A percentile compares a stretch with the other conserved stretches of the same genome.
These are phyloP conservation scores for Merops nubicus DNA, from an alignment of 2,113 vertebrate genomes.

Conservation along the genomic window DNA sequence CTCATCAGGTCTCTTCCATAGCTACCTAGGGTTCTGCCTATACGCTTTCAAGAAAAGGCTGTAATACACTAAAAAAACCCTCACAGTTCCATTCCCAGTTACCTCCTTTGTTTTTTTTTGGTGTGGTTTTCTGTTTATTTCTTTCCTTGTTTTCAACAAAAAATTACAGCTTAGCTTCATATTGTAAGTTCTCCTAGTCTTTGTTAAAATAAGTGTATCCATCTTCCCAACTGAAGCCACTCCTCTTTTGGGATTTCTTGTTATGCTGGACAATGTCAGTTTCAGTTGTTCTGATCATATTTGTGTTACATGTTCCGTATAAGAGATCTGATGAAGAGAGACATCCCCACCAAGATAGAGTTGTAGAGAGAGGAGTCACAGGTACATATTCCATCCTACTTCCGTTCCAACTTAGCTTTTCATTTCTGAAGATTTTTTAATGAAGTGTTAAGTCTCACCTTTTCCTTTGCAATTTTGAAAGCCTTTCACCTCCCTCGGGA, in stretches of 20 bases:
- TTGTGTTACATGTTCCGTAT: neutral
- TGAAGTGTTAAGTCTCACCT: neutral
- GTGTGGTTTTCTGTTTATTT: neutral
- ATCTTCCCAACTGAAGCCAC: neutral
- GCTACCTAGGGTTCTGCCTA: constrained; percentile 10
- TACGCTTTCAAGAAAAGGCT: neutral
- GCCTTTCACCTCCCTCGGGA: neutral
- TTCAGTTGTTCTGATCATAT: neutral
- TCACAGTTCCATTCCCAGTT: neutral
- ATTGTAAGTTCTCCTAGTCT: neutral
- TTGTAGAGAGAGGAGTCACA: neutral
- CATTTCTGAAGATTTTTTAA: neutral
- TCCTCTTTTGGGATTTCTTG: neutral
- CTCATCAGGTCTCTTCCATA: constrained; percentile 51
- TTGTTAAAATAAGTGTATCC: neutral
- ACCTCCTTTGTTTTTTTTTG: neutral
- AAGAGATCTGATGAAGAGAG: neutral
- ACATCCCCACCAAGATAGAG: neutral
- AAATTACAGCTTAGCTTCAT: neutral
- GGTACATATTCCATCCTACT: neutral
- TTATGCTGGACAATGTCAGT: fast-evolving
- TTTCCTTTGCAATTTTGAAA: neutral
- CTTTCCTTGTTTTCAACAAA: too few species aligned
- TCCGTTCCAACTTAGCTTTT: neutral
- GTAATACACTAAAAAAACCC: neutral